Base-by-base conservation (phyloP, 2,888 invertebrate species). In the Chymomyza procnemis region DNA sequence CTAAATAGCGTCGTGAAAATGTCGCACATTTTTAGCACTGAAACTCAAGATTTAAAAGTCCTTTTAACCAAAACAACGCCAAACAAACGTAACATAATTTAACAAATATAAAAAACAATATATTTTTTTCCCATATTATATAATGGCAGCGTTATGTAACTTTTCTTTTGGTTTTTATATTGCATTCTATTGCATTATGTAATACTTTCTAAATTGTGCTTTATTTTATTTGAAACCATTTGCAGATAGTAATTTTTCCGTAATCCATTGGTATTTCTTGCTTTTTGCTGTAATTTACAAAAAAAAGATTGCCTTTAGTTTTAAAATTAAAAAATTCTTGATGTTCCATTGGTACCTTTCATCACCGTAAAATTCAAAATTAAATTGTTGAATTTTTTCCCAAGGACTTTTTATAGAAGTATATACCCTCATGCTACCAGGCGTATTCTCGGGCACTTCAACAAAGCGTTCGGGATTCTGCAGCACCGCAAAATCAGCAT, bases 311-410 rank as follows among this genome's bases (percentile, higher is more conserved):
- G 47, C 1, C 16, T 16, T 26, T 26, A 26, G 4, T 26, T 26
- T 26, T 26, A 26, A 26, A 6, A 26, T 26, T 6, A 6, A 6
- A 26, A 26, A 3, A 26, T 1, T 26, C 26, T n/a, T 26, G 34
- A 1, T 41, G 12, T 14, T n/a, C n/a, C n/a, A 41, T 41, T 72
- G n/a, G n/a, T n/a, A 90, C 89, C 61, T 60, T 16, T 57, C 21
- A 34, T 85, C 74, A 1, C 90, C 90, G 61, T 84, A 90, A 18
- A 90, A 78, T 8, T 67, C 52, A 41, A 80, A 78, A 0, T 30
- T 64, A 19, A 64, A 85, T 74, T 4, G 58, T 3, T 1, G 9
- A 12, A 50, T 50, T 6, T 19, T 6, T 50, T 50, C 18, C 4
- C n/a, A 4, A 19, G 50, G 19, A 50, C 6, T 12, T 21, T 19